phyloP scores from a whole-genome alignment of 2,888 invertebrate genomes.

The Drosophila barbarae region DNA sequence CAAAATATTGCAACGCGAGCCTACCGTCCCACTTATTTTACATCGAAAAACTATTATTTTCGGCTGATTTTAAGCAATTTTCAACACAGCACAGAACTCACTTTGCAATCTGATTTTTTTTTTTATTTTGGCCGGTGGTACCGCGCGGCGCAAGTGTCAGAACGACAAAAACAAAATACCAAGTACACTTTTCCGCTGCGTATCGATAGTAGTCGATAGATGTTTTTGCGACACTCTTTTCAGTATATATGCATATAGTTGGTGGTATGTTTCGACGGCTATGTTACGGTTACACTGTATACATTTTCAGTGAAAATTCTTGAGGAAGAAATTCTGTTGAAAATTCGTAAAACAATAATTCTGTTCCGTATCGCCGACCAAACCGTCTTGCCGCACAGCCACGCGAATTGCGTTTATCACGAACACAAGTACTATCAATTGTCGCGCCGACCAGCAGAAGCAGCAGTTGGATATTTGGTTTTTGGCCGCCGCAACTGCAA shows the following conservation, averaged over 20 bases:
- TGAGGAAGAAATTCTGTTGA: slow-evolving; percentile 45
- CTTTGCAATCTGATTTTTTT: slow-evolving; percentile 19
- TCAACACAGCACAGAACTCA: slow-evolving; percentile 22
- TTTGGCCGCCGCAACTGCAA: slow-evolving; percentile 42
- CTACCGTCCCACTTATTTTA: not conserved
- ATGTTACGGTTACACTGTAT: slow-evolving; percentile 42
- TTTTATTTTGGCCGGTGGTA: slow-evolving; percentile 35
- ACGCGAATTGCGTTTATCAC: not conserved
- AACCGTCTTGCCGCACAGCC: not conserved
- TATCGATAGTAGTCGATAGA: slow-evolving; percentile 1
- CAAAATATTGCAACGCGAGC: slow-evolving; percentile 1
- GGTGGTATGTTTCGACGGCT: not conserved
- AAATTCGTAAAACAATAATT: slow-evolving; percentile 48
- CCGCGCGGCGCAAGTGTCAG: slow-evolving; percentile 12
- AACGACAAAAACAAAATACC: not conserved
- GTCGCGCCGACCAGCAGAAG: not conserved
- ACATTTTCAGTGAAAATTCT: slow-evolving; percentile 66
- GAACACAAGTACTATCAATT: not conserved
- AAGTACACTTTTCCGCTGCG: not conserved
- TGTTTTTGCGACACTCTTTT: not conserved
- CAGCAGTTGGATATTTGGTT: slow-evolving; percentile 7
- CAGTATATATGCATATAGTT: not conserved
- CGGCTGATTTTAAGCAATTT: slow-evolving; percentile 16
- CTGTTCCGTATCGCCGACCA: not conserved
- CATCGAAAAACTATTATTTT: slow-evolving; percentile 2